Percentiles rank a stretch among this genome's conserved stretches.
Conservation (phyloP, 2,113 vertebrate species). For the Varanus salvator region DNA sequence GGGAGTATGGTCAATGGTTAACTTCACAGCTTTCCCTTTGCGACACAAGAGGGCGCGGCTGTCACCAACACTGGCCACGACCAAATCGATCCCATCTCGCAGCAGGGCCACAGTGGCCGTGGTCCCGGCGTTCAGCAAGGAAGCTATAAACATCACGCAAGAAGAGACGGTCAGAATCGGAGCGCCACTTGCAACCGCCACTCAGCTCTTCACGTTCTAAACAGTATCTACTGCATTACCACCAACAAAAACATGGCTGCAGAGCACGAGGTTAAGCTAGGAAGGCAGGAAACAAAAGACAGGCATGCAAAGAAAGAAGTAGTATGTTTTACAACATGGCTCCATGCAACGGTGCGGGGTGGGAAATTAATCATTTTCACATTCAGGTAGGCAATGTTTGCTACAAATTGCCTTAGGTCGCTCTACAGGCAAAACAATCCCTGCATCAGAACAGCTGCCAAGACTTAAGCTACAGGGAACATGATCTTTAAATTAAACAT, state of each 20-base stretch:
- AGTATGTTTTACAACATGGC: slow-evolving; percentile 71
- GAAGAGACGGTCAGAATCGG: slow-evolving; percentile 55
- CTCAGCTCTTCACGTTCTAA: not conserved
- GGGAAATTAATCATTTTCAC: slow-evolving; percentile 1
- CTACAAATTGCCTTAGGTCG: not conserved
- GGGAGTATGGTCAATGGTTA: slow-evolving; percentile 96
- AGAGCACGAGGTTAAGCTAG: slow-evolving; percentile 65
- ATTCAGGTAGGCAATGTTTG: not conserved
- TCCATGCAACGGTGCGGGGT: slow-evolving; percentile 69
- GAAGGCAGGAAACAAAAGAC: slow-evolving; percentile 36
- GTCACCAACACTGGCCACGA: slow-evolving; percentile 95
- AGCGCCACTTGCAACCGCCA: not conserved
- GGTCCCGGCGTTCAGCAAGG: slow-evolving; percentile 84
- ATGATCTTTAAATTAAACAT: not conserved
- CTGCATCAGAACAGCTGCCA: too few relatives aligned
- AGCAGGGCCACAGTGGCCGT: slow-evolving; percentile 96
- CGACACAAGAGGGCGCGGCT: slow-evolving; percentile 95
- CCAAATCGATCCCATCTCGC: slow-evolving; percentile 94
- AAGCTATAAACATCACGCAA: slow-evolving; percentile 79
- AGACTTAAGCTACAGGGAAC: not conserved
- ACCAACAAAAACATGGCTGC: slow-evolving; percentile 29
- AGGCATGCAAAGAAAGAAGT: slow-evolving; percentile 53
- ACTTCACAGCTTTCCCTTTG: slow-evolving; percentile 91
- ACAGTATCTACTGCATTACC: slow-evolving; percentile 40
- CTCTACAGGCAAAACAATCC: not conserved